Base-by-base conservation (phyloP, 2,888 invertebrate genomes). In the Actias luna region DNA sequence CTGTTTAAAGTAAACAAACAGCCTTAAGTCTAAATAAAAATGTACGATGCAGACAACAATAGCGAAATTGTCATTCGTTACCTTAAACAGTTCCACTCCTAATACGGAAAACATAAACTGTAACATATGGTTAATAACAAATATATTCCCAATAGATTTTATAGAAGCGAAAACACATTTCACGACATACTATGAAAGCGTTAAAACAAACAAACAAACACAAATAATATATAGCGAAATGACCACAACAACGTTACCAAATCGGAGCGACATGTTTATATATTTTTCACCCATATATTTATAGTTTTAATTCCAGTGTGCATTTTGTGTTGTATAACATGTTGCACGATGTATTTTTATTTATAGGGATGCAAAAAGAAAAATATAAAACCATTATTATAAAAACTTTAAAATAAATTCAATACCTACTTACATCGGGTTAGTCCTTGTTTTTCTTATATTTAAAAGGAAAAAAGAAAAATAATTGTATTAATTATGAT, bases 101-200 rank as follows among this genome's bases (percentile, higher is more conserved):
- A 99, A 98, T 88, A 99, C 99, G 93, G 99, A 98, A 93, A 99
- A 99, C 99, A 99, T 99, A 94, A 99, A 99, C 95, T 99, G 98
- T 88, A 99, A 97, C 92, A 99, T 97, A 94, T 98, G 98, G 91
- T 99, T 99, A 93, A 99, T 99, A 94, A 99, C 94, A 95, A 99
- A 98, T 92, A 99, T 99, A 94, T 99, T 99, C 88, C 99, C 99
- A 93, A 99, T 99, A 79, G 98, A 98, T 94, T 98, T 98, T 84
- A 99, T 96, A 80, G 98, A 98, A 93, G 98, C 98, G 92, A 98
- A 97, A 90, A 99, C 99, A 95, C 99, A 99, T 94, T 99, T 99
- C 79, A 99, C 99, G 90, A 99, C 99, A 95, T 99, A 99, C 98
- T 99, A 82, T n/a, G 79, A 82, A 79, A 66, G 74, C 66, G 67